Conservation (phyloP, 2,888 invertebrate genomes). For the Autographa pulchrina region DNA sequence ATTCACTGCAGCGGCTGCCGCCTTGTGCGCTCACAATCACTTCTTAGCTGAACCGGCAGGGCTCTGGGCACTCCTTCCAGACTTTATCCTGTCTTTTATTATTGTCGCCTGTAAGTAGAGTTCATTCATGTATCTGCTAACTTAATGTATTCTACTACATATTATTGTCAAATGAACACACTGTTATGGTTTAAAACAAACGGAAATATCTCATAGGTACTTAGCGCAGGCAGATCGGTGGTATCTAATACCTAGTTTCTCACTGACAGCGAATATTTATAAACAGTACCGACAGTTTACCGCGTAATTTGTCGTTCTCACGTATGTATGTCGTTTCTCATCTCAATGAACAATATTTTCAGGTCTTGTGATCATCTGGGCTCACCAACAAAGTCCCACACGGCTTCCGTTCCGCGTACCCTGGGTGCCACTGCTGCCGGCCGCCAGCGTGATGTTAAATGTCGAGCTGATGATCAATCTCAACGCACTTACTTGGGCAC, state of each 20-base stretch:
- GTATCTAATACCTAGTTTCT: no score
- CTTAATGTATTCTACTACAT: neutral
- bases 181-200: neutral
- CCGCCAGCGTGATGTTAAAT: conserved; percentile 94
- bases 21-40: conserved; percentile 92
- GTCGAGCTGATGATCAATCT: conserved; percentile 95
- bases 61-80: conserved; percentile 92
- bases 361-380: conserved; percentile 93
- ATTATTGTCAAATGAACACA: neutral
- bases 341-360: conserved; percentile 19
- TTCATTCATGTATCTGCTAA: neutral
- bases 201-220: neutral
- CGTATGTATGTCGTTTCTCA: neutral
- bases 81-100: conserved; percentile 90
- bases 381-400: conserved; percentile 93
- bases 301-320: neutral
- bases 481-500: conserved; percentile 94
- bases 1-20: conserved; percentile 91
- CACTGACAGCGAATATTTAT: neutral
- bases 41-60: conserved; percentile 88
- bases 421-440: conserved; percentile 94
- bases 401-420: conserved; percentile 94
- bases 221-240: no score
- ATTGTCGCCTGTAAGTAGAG: conserved; percentile 90
- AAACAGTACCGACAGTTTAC: neutral